Conservation (phyloP, 2,888 invertebrate species). For the Xanthorhoe designata region DNA sequence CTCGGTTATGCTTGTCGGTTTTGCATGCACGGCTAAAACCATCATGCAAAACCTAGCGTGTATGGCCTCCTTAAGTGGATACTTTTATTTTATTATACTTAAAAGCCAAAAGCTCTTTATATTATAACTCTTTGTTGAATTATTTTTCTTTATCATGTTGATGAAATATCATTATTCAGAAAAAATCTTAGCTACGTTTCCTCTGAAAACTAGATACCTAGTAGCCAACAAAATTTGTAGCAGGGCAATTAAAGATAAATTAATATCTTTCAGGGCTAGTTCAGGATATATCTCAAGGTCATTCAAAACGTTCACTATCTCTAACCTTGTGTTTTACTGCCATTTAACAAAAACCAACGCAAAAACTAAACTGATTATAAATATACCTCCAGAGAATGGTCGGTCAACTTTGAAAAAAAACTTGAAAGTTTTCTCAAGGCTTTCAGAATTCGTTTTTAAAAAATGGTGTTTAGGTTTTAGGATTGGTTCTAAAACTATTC, state of each 20-base stretch:
- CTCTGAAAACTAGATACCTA: too few species aligned
- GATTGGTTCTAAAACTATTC: too few species aligned
- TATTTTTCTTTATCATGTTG: too few species aligned
- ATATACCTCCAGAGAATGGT: not conserved
- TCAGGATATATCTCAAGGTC: not conserved
- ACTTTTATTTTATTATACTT: not conserved
- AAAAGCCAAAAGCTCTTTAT: not conserved
- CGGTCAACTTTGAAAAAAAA: not conserved
- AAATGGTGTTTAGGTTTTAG: not conserved
- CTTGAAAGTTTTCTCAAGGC: not conserved
- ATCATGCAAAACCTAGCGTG: too few species aligned
- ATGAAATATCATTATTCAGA: too few species aligned
- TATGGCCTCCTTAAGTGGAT: not conserved
- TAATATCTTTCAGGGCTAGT: not conserved
- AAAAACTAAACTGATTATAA: slow-evolving; percentile 1
- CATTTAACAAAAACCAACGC: not conserved
- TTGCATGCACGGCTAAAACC: too few species aligned
- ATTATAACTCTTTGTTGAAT: not conserved
- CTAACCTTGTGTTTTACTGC: not conserved
- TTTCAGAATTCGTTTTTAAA: too few species aligned
- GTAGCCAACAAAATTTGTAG: not conserved
- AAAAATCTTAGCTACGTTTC: too few species aligned
- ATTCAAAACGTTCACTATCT: not conserved
- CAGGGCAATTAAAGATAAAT: not conserved
- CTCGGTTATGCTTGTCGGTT: too few species aligned